Evolutionary conservation across 1,140 invertebrate species (phyloP).

Genomic region (Ylistrum balloti): DNA sequence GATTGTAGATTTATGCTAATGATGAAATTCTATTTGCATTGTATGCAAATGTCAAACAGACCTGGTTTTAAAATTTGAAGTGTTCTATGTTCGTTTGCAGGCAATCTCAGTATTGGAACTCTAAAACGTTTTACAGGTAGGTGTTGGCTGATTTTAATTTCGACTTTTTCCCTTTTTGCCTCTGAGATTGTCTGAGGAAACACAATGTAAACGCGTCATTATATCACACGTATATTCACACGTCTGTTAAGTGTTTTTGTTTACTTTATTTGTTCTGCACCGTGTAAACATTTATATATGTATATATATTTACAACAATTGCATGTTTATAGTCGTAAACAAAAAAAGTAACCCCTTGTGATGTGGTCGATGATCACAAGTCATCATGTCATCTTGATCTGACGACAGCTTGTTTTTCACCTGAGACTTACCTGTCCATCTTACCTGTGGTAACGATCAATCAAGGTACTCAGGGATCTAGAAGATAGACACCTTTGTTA

Average conservation of each 20-base stretch:
- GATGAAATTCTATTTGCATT: not conserved
- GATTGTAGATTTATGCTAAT: not conserved
- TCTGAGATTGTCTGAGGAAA: not conserved
- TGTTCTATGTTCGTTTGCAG: constrained; percentile 16
- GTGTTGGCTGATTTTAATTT: constrained; percentile 8
- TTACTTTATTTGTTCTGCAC: not conserved
- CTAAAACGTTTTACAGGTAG: not conserved
- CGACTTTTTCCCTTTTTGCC: constrained; percentile 10
- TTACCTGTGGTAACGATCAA: constrained; percentile 24
- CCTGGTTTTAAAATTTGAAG: constrained; percentile 35
- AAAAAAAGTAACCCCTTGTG: not conserved
- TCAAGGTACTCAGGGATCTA: not conserved
- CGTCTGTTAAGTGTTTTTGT: constrained; percentile 3
- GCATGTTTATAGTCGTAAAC: not conserved
- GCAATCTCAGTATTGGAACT: not conserved
- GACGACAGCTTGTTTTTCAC: too few species aligned
- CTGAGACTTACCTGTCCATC: not conserved
- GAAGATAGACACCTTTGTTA: not conserved
- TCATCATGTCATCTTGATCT: too few species aligned
- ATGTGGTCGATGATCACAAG: not conserved
- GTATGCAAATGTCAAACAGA: not conserved
- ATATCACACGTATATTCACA: constrained; percentile 32
- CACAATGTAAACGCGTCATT: not conserved
- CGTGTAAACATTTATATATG: not conserved
- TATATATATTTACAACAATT: constrained; percentile 13